Evolutionary conservation across 2,888 invertebrate species (phyloP).

Genomic region (Athrips mouffetella): DNA sequence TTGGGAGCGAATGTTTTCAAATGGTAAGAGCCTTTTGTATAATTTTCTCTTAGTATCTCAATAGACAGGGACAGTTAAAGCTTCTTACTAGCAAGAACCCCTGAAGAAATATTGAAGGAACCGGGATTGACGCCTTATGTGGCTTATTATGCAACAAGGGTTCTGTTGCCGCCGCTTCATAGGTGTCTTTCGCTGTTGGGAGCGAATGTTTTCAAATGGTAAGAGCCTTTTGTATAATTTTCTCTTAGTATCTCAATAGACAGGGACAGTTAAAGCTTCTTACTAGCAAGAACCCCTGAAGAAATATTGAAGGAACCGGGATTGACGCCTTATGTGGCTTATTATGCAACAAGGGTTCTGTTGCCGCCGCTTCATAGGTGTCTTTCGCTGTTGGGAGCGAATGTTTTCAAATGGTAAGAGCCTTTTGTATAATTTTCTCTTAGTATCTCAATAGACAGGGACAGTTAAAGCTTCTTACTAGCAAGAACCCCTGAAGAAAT

Average conservation of each 20-base stretch:
- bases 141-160: constrained; percentile 94
- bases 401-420: constrained; percentile 90
- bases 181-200: constrained; percentile 92
- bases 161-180: constrained; percentile 93
- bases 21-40: too few species aligned
- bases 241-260: too few species aligned
- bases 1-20: constrained; percentile 89
- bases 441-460: too few species aligned
- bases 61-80: too few species aligned
- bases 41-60: too few species aligned
- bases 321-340: constrained; percentile 88
- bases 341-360: constrained; percentile 94
- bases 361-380: constrained; percentile 95
- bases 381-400: constrained; percentile 89
- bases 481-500: constrained; percentile 88
- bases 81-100: too few species aligned
- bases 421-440: too few species aligned
- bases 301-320: constrained; percentile 84
- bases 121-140: constrained; percentile 87
- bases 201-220: constrained; percentile 91
- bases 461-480: too few species aligned
- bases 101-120: constrained; percentile 86
- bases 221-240: too few species aligned
- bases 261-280: too few species aligned
- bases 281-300: constrained; percentile 76